These are phyloP conservation scores for Mormyrus lacerda DNA, from an alignment of 2,113 vertebrate species.

Conservation along the genomic window DNA sequence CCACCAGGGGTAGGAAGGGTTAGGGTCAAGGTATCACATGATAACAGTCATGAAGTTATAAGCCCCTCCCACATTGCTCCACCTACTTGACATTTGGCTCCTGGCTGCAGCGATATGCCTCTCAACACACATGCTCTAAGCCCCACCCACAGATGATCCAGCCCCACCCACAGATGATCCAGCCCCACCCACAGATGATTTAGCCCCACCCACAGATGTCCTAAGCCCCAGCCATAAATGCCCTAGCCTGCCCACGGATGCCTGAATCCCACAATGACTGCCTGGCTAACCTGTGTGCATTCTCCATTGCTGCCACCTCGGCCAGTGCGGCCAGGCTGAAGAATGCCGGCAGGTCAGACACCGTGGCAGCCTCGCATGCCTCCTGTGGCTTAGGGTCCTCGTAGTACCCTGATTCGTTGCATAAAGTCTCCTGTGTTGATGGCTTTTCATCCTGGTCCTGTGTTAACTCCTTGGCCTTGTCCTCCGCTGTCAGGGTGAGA, in stretches of 20 bases:
- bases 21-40: too few relatives aligned
- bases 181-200: not conserved
- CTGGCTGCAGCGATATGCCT: too few relatives aligned
- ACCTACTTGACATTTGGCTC: too few relatives aligned
- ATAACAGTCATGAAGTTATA: too few relatives aligned
- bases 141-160: too few relatives aligned
- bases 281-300: slow-evolving; percentile 79
- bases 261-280: not conserved
- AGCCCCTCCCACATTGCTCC: too few relatives aligned
- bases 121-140: not conserved
- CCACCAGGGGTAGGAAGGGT: too few relatives aligned
- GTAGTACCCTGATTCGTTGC: slow-evolving; percentile 66
- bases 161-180: too few relatives aligned
- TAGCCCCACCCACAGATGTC: not conserved
- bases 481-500: slow-evolving; percentile 60
- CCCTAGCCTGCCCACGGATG: not conserved
- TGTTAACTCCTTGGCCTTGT: slow-evolving; percentile 74
- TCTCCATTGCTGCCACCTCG: slow-evolving; percentile 99
- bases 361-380: slow-evolving; percentile 62
- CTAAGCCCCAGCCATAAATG: not conserved
- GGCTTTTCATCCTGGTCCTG: slow-evolving; percentile 72
- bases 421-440: slow-evolving; percentile 69
- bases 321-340: slow-evolving; percentile 97
- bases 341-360: slow-evolving; percentile 75
- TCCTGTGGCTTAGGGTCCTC: slow-evolving; percentile 56